Evolutionary conservation across 2,113 vertebrate species (phyloP).

Genomic region (Alligator sinensis): DNA sequence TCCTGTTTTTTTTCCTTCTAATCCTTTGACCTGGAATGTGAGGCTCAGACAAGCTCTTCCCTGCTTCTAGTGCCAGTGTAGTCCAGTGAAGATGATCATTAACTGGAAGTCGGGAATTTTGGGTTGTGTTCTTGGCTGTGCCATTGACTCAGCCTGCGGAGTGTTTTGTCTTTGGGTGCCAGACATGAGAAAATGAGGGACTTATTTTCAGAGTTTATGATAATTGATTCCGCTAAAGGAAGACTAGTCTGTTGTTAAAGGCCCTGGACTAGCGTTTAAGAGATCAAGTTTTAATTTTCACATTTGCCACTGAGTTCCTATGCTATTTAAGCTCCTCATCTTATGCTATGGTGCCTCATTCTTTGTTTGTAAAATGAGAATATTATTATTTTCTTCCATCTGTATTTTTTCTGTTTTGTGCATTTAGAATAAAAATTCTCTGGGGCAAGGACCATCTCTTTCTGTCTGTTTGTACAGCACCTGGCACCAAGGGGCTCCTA

Average conservation of each 20-base stretch:
- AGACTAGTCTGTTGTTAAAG: neutral
- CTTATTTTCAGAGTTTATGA: neutral
- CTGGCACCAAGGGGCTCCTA: fast-evolving
- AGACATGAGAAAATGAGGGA: neutral
- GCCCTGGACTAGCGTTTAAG: neutral
- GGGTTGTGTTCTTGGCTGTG: fast-evolving
- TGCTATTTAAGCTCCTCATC: neutral
- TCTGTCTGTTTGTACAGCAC: neutral
- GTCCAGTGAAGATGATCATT: neutral
- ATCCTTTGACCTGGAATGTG: neutral
- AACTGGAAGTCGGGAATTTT: neutral
- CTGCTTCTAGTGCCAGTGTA: fast-evolving
- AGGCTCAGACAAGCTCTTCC: neutral
- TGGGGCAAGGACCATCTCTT: neutral
- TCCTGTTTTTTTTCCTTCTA: neutral
- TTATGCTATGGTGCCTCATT: neutral
- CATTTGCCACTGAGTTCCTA: neutral
- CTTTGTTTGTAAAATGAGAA: neutral
- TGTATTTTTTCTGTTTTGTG: neutral
- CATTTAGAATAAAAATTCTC: neutral
- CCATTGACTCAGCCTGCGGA: neutral
- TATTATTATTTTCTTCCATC: neutral
- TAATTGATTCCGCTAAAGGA: neutral
- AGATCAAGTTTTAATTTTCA: neutral
- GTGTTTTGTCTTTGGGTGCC: neutral